Conservation (phyloP, 2,113 vertebrate genomes). For the Fregata magnificens region DNA sequence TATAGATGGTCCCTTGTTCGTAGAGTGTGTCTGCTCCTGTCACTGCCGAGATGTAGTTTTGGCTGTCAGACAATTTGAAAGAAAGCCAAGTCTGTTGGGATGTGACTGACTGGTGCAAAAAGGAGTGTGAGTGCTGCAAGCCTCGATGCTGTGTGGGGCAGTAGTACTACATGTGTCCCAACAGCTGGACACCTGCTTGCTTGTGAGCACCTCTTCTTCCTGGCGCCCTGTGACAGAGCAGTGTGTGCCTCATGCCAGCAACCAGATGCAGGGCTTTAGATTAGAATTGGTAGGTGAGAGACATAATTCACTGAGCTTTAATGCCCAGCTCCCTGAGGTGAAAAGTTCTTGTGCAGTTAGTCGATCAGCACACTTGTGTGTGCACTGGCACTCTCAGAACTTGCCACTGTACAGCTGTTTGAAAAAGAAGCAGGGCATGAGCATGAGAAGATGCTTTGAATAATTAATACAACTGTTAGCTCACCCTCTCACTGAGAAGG, state of each 20-base stretch:
- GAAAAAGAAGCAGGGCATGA: not conserved
- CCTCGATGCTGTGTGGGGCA: rapidly evolving
- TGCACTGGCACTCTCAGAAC: not conserved
- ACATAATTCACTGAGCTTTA: not conserved
- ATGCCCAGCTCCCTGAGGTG: not conserved
- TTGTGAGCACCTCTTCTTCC: not conserved
- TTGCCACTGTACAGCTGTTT: not conserved
- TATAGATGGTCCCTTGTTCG: not conserved
- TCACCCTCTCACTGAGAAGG: not conserved
- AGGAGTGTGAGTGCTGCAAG: not conserved
- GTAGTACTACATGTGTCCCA: rapidly evolving
- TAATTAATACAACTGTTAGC: not conserved
- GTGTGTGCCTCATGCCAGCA: not conserved
- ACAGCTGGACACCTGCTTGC: not conserved
- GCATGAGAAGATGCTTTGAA: not conserved
- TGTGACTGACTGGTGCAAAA: not conserved
- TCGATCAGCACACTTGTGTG: not conserved
- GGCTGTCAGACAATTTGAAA: not conserved
- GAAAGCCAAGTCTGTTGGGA: not conserved
- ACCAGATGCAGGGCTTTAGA: not conserved
- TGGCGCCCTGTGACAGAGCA: not conserved
- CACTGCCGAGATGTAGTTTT: not conserved
- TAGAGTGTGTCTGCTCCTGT: not conserved
- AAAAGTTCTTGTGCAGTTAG: not conserved
- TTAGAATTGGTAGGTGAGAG: not conserved